Base-by-base conservation (phyloP, 2,797 vertebrate genomes). In the Lepilemur ruficaudatus region DNA sequence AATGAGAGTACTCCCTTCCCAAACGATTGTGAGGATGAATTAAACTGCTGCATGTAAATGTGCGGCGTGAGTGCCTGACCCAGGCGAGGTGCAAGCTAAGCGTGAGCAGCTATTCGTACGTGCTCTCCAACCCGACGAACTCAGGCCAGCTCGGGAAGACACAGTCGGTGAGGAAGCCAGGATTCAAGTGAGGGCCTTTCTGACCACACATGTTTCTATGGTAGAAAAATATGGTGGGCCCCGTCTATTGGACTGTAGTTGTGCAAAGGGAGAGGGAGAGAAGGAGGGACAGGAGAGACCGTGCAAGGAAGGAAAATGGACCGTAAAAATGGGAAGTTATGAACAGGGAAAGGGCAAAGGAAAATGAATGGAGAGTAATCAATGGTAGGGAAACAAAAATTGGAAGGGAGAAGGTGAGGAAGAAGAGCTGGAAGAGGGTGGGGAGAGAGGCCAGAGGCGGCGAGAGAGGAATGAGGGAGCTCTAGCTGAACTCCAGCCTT, bases 31-130 rank as follows among this genome's bases (percentile, higher is more conserved):
- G 61, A 86, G 43, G 32, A 18, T 88, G 70, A 87, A 48, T 91
- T 63, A 46, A 43, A 15, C 15, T 0, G 30, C 28, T 65, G 75
- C 13, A 11, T 0, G 0, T 22, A 35, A 23, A 17, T 52, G 4
- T 5, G 20, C 7, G 59, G 67, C 12, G 0, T 6, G 32, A 91
- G 35, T 38, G 35, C 22, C 61, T 8, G 46, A 61, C 30, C 12
- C 12, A 30, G 52, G 52, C 20, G 57, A 22, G 57, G 9, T 28
- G 7, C 20, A 35, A 18, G 1, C 0, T 84, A 18, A 43, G 69
- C 10, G 13, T 35, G 41, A 91, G 75, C n/a, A 46, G 63, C 81
- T 75, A 0, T 85, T 55, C 25, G 38, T 52, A 18, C 10, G 0
- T 52, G 75, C 11, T 75, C 59, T 13, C 30, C 7, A n/a, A 0